A percentile compares a stretch with the other conserved stretches of the same genome.
Conservation (phyloP, 2,888 invertebrate genomes). For the Dicycla oo region DNA sequence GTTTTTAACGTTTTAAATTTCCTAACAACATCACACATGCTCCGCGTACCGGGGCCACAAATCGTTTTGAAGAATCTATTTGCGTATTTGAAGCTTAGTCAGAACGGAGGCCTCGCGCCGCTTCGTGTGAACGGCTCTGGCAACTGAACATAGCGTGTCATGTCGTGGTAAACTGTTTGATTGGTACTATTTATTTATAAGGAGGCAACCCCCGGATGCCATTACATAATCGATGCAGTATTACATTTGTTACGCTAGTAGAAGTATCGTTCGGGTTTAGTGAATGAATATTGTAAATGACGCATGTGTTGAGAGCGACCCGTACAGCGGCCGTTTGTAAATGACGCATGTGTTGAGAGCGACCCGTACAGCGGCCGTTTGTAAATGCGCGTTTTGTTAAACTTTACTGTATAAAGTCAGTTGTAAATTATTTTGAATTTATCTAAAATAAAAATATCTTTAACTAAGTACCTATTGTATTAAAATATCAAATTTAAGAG, state of each 20-base stretch:
- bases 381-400: conserved; percentile 47
- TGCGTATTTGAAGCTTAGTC: neutral
- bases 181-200: neutral
- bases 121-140: neutral
- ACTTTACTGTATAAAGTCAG: conserved; percentile 45
- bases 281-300: conserved; percentile 31
- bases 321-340: conserved; percentile 2
- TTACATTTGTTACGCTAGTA: conserved; percentile 22
- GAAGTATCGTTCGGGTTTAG: conserved; percentile 13
- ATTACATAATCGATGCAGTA: conserved; percentile 36
- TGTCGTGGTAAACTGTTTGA: neutral
- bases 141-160: neutral
- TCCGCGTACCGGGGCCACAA: neutral
- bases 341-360: conserved; percentile 15
- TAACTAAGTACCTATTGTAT: conserved; percentile 13
- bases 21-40: too few species aligned
- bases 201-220: conserved; percentile 14
- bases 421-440: conserved; percentile 50
- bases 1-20: conserved; percentile 32
- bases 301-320: conserved; percentile 5
- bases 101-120: too few species aligned
- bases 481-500: conserved; percentile 62
- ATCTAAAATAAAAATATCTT: conserved; percentile 26
- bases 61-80: neutral
- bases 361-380: conserved; percentile 4